These are phyloP conservation scores for Notolepis coatsorum DNA, from an alignment of 2,797 vertebrate species.

Conservation along the genomic window DNA sequence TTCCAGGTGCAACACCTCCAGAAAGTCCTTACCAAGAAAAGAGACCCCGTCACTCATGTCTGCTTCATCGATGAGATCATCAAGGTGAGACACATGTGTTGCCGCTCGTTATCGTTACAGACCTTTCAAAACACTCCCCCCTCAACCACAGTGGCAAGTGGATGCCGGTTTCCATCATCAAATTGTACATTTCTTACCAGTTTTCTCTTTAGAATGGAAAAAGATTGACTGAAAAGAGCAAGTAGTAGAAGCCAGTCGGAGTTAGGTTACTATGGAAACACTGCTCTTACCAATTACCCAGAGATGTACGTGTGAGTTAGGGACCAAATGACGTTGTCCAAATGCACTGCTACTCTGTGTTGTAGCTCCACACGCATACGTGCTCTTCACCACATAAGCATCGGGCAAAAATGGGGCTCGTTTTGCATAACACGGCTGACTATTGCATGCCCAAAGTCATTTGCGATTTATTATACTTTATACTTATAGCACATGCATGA, in stretches of 20 bases:
- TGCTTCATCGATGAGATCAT: conserved; percentile 97
- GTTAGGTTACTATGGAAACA: conserved; percentile 67
- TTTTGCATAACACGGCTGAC: too few relatives aligned
- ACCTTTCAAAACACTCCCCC: too few relatives aligned
- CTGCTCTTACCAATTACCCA: conserved; percentile 62
- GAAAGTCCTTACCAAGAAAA: conserved; percentile 94
- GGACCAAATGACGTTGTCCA: conserved; percentile 66
- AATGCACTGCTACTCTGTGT: conserved; percentile 31
- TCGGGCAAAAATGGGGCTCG: too few relatives aligned
- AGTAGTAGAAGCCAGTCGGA: conserved; percentile 22
- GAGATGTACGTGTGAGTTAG: conserved; percentile 55
- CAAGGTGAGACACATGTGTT: conserved; percentile 82
- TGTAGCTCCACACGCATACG: background rate
- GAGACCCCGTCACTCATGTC: conserved; percentile 95
- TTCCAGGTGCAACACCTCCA: conserved; percentile 97
- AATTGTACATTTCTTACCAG: too few relatives aligned
- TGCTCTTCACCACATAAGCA: too few relatives aligned
- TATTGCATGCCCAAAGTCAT: too few relatives aligned
- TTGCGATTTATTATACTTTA: too few relatives aligned
- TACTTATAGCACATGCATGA: too few relatives aligned
- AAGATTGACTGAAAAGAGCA: too few relatives aligned
- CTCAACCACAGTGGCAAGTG: too few relatives aligned
- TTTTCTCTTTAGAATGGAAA: background rate
- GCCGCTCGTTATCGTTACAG: too few relatives aligned
- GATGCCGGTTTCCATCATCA: too few relatives aligned